These are phyloP conservation scores for Muntiacus muntjak DNA, from an alignment of 2,113 vertebrate species.

Conservation along the genomic window DNA sequence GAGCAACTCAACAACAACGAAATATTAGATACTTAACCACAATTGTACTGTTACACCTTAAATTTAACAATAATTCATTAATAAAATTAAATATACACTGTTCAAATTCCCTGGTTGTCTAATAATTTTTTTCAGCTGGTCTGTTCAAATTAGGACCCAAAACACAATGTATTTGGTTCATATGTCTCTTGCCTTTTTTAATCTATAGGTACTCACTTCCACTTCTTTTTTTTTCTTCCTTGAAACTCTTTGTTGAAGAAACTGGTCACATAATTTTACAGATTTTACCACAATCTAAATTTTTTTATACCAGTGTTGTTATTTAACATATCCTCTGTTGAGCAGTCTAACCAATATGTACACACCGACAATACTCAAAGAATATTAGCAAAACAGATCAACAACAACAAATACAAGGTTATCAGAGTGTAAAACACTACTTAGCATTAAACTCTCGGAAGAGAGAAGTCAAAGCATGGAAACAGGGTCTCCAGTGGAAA, in stretches of 20 bases:
- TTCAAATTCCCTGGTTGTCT: neutral
- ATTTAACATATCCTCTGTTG: neutral
- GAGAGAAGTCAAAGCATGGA: neutral
- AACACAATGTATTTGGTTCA: neutral
- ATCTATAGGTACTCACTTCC: neutral
- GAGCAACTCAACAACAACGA: neutral
- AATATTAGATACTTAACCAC: neutral
- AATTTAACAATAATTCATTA: neutral
- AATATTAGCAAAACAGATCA: neutral
- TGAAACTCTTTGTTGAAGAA: neutral
- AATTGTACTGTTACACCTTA: neutral
- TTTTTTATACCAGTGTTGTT: neutral
- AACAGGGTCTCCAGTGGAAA: neutral
- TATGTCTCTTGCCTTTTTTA: neutral
- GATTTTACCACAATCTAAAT: neutral
- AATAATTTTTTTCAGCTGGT: neutral
- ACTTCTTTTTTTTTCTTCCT: neutral
- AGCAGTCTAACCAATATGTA: neutral
- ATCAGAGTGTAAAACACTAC: neutral
- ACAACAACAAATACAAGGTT: neutral
- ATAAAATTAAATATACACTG: neutral
- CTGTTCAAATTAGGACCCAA: neutral
- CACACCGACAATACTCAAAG: neutral
- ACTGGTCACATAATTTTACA: neutral
- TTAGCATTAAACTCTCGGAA: neutral